Evolutionary conservation across 92 coral and sea anemone species (phyloP).

Genomic region (Parazoanthus darwini): DNA sequence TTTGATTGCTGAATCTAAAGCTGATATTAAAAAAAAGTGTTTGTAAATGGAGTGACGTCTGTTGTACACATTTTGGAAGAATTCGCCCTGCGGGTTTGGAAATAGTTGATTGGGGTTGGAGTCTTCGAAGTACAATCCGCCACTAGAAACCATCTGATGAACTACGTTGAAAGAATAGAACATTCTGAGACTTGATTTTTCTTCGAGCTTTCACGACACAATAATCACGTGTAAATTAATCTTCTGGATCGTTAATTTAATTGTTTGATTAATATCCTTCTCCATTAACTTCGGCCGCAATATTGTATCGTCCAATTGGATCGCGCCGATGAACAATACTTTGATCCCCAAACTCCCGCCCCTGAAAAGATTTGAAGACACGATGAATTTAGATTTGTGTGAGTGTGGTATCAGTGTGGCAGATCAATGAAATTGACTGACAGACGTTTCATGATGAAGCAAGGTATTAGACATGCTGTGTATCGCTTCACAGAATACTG

Average conservation of each 20-base stretch:
- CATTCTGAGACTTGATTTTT: background rate
- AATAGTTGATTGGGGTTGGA: background rate
- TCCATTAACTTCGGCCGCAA: constrained; percentile 30
- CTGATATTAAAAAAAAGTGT: background rate
- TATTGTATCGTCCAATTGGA: constrained; percentile 36
- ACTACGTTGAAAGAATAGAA: background rate
- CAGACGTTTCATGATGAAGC: constrained; percentile 16
- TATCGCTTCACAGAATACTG: background rate
- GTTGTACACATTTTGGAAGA: background rate
- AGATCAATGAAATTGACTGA: constrained; percentile 18
- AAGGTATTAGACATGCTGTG: background rate
- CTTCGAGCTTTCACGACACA: constrained; percentile 4
- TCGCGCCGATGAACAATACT: constrained; percentile 8
- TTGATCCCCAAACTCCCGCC: constrained; percentile 16
- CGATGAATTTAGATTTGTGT: constrained; percentile 24
- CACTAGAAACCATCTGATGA: background rate
- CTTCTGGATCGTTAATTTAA: constrained; percentile 27
- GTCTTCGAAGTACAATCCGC: background rate
- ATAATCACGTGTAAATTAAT: constrained; percentile 37
- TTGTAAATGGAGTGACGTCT: background rate
- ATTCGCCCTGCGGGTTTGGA: background rate
- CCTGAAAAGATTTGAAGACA: constrained; percentile 19
- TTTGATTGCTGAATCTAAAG: too few relatives aligned
- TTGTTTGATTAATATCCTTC: constrained; percentile 36
- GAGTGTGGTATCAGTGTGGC: background rate